Evolutionary conservation across 2,797 vertebrate genomes (phyloP), one percentile per base, ranked within the genome.

Genomic region (Rhinatrema bivittatum): DNA sequence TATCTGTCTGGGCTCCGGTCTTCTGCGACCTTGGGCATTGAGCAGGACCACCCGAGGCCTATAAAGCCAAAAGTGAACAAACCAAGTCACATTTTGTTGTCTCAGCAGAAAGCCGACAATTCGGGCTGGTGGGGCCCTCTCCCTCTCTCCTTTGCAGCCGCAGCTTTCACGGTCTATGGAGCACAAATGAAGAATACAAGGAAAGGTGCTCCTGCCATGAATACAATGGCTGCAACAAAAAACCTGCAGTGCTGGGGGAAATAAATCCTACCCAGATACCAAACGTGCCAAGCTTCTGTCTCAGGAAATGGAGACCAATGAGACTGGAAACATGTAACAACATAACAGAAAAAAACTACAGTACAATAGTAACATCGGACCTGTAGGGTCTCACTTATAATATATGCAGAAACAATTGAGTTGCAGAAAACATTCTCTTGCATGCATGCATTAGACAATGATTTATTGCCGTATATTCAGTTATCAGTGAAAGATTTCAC

Each of bases 41-140:
- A 49, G 48, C 25, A 59, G 42, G 53, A 63, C 26, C 48, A 1
- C 42, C n/a, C 62, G 58, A 74, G 34, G 29, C 32, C 46, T 65
- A 17, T 66, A 65, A 79, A 61, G 20, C 36, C 44, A 28, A 57
- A 62, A 60, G 56, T 53, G 42, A 71, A 57, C 33, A 10, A 36
- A 36, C 16, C 15, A 4, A 62, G 59, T 67, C 50, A 34, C 25
- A 48, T 64, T 75, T 64, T 65, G 43, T 46, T 42, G 29, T 29
- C 49, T 75, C 65, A 80, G 69, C 66, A 72, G 20, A 64, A 74
- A 80, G 66, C 30, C 36, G 62, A 68, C 64, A 53, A 70, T 70
- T 56, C 5, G 10, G 62, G 38, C 55, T 72, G 59, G 62, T 33
- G 66, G 37, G 32, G 19, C 1, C 1, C 50, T 65, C 20, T 49